Base-by-base conservation (phyloP, 2,888 invertebrate species). In the Pristionchus fissidentatus region DNA sequence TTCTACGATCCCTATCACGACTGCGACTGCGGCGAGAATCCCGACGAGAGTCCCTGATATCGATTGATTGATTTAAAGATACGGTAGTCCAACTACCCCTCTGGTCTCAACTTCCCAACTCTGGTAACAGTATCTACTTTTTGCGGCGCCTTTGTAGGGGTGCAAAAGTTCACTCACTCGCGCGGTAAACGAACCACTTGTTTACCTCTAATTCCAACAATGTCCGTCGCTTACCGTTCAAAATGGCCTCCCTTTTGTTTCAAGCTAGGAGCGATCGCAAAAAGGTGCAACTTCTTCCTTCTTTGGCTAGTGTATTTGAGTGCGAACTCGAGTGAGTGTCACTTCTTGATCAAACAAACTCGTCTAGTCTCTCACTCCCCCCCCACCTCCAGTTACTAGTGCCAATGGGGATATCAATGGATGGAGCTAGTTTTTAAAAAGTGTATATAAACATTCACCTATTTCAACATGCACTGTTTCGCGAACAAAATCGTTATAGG, bases 21-120 rank as follows among this genome's bases (percentile, higher is more conserved):
- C 80, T 81, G 43, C 80, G 80, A 81, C 80, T 57, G 15, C 52
- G 43, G 41, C 62, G 62, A 29, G 70, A 41, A n/a, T 81, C 80
- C 5, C 80, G 60, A 81, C 80, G 80, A 26, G 80, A 81, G 62
- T 81, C 80, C 46, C 80, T 81, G 62, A 43, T 29, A 46, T 35
- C 19, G 46, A 62, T 62, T 35, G 22, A 62, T 32, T 32, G 3
- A 73, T 73, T 26, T 41, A n/a, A n/a, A n/a, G n/a, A n/a, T 41
- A 70, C 70, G 43, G 70, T 70, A 70, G 10, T n/a, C 66, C 19
- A 10, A 26, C 22, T 7, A 26, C 13, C n/a, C 7, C 70, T 43
- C 70, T 43, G 43, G 70, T 41, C 32, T 26, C 26, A 70, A 1
- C 26, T 22, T 7, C n/a, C n/a, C n/a, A n/a, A n/a, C n/a, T n/a